These are phyloP conservation scores for Palythoa heliodiscus DNA, from an alignment of 92 coral and sea anemone genomes.

Conservation along the genomic window DNA sequence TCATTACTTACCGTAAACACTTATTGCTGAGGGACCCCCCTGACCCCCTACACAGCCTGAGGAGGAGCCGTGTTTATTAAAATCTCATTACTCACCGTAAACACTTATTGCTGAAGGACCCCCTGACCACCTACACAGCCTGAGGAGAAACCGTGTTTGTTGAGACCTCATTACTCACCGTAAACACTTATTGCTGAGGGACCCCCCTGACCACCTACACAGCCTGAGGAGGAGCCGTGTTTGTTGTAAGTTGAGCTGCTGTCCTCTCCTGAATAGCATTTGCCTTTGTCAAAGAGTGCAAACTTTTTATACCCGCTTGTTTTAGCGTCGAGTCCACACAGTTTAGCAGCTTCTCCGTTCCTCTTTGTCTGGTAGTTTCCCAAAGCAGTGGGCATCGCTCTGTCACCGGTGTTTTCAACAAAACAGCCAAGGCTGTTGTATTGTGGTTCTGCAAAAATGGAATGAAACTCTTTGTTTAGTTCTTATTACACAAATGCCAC, in stretches of 20 bases:
- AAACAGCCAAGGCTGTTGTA: conserved; percentile 20
- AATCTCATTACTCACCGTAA: conserved; percentile 5
- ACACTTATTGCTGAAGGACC: conserved; percentile 12
- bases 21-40: conserved; percentile 21
- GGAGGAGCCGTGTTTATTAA: conserved; percentile 10
- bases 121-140: not conserved
- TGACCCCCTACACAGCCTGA: conserved; percentile 5
- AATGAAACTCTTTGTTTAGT: not conserved
- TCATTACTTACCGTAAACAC: conserved; percentile 20
- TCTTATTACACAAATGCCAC: not conserved
- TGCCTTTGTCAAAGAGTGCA: conserved; percentile 7
- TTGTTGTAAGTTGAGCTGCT: not conserved
- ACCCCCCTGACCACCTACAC: conserved; percentile 22
- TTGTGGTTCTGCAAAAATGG: not conserved
- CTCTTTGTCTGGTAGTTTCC: conserved; percentile 15
- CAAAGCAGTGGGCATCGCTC: conserved; percentile 15
- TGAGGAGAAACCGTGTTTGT: not conserved
- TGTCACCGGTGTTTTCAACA: conserved; percentile 2
- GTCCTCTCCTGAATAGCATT: conserved; percentile 10
- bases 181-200: conserved; percentile 19
- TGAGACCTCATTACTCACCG: conserved; percentile 2
- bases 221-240: conserved; percentile 7
- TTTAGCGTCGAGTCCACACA: conserved; percentile 28
- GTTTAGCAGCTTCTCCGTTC: conserved; percentile 7
- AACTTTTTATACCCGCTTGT: conserved; percentile 23